phyloP scores from a whole-genome alignment of 30 jellyfish, hydroid and myxozoan genomes.

The Cassiopea xamachana region DNA sequence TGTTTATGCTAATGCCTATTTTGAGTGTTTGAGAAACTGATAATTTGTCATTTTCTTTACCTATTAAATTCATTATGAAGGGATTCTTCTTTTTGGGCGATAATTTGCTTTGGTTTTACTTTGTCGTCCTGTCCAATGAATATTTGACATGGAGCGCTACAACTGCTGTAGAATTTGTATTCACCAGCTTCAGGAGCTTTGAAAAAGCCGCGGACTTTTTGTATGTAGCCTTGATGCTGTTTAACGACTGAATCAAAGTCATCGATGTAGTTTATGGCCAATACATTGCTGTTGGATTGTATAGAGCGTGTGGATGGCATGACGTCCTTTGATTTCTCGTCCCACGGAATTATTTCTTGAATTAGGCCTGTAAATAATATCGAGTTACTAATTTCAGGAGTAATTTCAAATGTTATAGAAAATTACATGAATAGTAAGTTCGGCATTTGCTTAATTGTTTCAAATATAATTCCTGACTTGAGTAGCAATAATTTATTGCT shows the following conservation, averaged over 20 bases:
- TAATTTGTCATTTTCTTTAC: constrained; percentile 6
- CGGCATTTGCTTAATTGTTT: too few species aligned
- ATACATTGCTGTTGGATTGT: constrained; percentile 28
- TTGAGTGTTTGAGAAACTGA: too few species aligned
- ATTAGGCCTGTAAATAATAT: constrained; percentile 20
- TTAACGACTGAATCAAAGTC: constrained; percentile 68
- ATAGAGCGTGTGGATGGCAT: constrained; percentile 59
- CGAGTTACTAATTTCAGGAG: background rate
- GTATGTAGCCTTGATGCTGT: constrained; percentile 33
- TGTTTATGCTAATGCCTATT: too few species aligned
- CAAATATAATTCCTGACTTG: too few species aligned
- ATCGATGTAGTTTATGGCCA: constrained; percentile 49
- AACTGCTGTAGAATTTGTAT: constrained; percentile 89
- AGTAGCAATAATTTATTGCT: too few species aligned
- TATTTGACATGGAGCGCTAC: constrained; percentile 78
- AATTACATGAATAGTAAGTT: too few species aligned
- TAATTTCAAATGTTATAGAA: background rate
- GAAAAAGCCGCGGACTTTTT: constrained; percentile 80
- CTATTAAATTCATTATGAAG: constrained; percentile 68
- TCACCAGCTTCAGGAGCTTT: constrained; percentile 92
- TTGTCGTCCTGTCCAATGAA: constrained; percentile 56
- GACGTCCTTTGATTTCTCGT: constrained; percentile 32
- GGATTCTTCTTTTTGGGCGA: constrained; percentile 68
- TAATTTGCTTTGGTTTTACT: constrained; percentile 42
- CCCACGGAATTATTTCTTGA: constrained; percentile 55